A percentile compares a stretch with the other conserved stretches of the same genome.
Conservation (phyloP, 2,113 vertebrate species). For the Procapra przewalskii region DNA sequence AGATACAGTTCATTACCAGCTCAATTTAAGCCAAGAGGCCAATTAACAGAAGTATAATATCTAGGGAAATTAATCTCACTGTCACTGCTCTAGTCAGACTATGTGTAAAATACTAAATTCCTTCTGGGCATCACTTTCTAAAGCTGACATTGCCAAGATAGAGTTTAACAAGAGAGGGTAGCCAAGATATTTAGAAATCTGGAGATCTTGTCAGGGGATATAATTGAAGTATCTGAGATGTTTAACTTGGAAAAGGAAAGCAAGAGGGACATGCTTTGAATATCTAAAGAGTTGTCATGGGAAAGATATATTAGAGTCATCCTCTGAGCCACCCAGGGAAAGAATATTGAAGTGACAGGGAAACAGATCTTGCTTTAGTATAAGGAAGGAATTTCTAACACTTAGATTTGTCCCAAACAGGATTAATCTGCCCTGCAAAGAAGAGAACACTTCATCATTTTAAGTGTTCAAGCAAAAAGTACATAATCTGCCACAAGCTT, state of each 20-base stretch:
- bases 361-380: not conserved
- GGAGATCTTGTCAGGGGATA: not conserved
- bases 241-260: constrained; percentile 28
- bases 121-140: not conserved
- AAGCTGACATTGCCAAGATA: not conserved
- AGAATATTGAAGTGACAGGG: not conserved
- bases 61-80: constrained; percentile 50
- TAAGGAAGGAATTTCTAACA: constrained; percentile 10
- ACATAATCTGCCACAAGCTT: not conserved
- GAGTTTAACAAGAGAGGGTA: not conserved
- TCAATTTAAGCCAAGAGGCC: constrained; percentile 35
- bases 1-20: constrained; percentile 11
- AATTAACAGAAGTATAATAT: constrained; percentile 40
- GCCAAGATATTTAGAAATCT: not conserved
- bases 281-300: not conserved
- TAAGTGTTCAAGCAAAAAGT: not conserved
- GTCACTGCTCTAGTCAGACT: not conserved
- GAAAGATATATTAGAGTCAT: not conserved
- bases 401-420: not conserved
- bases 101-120: constrained; percentile 19
- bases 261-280: not conserved
- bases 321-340: not conserved
- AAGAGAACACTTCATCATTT: constrained; percentile 3
- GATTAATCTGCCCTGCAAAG: not conserved
- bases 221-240: not conserved